Evolutionary conservation across 2,888 invertebrate species (phyloP).

Genomic region (Drosophila tripunctata): DNA sequence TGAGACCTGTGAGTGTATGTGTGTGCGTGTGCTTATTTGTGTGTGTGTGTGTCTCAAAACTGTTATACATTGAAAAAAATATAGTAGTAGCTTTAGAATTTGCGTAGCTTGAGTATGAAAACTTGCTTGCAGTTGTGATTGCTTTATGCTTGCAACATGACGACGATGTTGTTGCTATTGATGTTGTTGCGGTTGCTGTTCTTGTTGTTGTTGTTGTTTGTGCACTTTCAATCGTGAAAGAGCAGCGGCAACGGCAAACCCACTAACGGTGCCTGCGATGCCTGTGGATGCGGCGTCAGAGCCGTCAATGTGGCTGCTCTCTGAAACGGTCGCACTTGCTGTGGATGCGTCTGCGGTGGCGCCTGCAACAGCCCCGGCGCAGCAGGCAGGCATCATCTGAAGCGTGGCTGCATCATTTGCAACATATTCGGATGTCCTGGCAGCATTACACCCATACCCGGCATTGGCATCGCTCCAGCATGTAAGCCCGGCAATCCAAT

Average conservation of each 20-base stretch:
- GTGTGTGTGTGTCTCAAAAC: conserved; percentile 56
- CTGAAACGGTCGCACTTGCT: conserved; percentile 82
- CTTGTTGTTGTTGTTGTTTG: conserved; percentile 8
- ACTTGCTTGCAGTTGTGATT: conserved; percentile 64
- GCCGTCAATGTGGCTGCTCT: conserved; percentile 64
- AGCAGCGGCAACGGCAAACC: conserved; percentile 83
- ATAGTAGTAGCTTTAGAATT: conserved; percentile 53
- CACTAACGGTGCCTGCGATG: conserved; percentile 84
- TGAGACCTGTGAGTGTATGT: conserved; percentile 31
- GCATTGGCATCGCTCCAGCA: conserved; percentile 80
- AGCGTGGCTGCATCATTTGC: conserved; percentile 92
- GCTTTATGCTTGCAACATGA: conserved; percentile 30
- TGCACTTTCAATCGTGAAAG: conserved; percentile 74
- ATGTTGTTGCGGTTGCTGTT: conserved; percentile 4
- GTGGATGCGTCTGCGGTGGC: conserved; percentile 79
- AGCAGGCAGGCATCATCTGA: conserved; percentile 89
- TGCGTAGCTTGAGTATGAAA: conserved; percentile 70
- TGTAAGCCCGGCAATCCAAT: conserved; percentile 79
- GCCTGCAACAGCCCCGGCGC: conserved; percentile 85
- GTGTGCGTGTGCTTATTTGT: conserved; percentile 27
- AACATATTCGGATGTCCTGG: conserved; percentile 85
- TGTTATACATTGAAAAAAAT: conserved; percentile 75
- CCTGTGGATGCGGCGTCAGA: conserved; percentile 69
- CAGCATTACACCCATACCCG: conserved; percentile 85
- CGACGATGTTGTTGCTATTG: conserved; percentile 10